Conservation (phyloP, 2,888 invertebrate genomes). For the Lasioglossum figueresi region DNA sequence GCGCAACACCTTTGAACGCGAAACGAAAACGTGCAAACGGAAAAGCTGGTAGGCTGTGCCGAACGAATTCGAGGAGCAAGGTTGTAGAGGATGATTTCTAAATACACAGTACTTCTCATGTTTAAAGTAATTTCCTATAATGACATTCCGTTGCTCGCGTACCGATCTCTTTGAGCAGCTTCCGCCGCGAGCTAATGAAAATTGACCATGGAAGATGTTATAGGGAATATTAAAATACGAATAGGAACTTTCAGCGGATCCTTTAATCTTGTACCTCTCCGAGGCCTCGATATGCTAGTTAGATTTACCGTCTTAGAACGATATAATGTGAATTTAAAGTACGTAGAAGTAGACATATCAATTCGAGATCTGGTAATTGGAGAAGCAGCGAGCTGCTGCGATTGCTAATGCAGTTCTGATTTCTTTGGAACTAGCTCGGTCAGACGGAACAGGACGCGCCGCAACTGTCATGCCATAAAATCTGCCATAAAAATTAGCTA, state of each 20-base stretch:
- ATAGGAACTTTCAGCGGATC: neutral
- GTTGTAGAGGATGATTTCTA: conserved; percentile 4
- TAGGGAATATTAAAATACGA: neutral
- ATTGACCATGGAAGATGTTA: neutral
- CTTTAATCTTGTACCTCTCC: neutral
- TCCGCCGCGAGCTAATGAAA: neutral
- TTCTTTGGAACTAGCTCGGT: neutral
- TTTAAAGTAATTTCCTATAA: neutral
- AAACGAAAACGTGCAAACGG: conserved; percentile 25
- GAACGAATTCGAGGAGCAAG: conserved; percentile 47
- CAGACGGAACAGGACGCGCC: neutral
- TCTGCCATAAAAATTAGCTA: neutral
- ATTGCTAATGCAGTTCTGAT: neutral
- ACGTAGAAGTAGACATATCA: neutral
- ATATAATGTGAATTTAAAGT: neutral
- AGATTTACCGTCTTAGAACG: neutral
- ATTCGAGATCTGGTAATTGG: no score
- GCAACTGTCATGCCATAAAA: neutral
- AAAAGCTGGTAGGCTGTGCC: conserved; percentile 21
- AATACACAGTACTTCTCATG: neutral
- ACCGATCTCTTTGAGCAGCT: neutral
- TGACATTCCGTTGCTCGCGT: neutral
- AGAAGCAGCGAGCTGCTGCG: neutral
- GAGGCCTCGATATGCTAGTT: neutral
- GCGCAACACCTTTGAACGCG: neutral